Base-by-base conservation (phyloP, 2,888 invertebrate genomes). In the Lordiphosa andalusiaca region DNA sequence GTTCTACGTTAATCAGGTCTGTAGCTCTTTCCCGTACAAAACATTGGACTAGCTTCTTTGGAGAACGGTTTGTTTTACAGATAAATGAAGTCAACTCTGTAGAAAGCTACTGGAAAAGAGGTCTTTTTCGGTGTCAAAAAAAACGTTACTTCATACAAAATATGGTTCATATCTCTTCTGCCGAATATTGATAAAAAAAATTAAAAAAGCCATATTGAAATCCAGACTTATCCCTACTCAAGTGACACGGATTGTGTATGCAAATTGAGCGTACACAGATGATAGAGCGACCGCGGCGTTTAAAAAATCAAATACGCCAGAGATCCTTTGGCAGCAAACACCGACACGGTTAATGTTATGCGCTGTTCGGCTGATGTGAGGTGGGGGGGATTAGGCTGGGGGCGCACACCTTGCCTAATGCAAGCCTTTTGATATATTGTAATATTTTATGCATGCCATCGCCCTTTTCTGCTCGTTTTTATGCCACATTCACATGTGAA, bases 341-440 rank as follows among this genome's bases (percentile, higher is more conserved):
- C 12, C 10, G n/a, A 2, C 7, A 25, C 16, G 30, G 38, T 19
- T 19, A 25, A 36, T 39, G 47, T 40, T 10, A 12, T 16, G 49
- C n/a, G 38, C 13, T 1, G 30, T 30, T 10, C 30, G 7, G 30
- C 12, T 35, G 33, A 37, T 46, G 23, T 36, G 46, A 13, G 12
- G 10, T 30, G 33, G 41, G n/a, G 16, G 36, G 10, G 37, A 12
- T 25, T 16, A 30, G 23, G 41, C 46, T 10, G 23, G 19, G 40
- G 13, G 12, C 10, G 13, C 44, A 36, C 41, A 60, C 69, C 53
- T 67, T 67, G 67, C 67, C 67, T 72, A 70, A 70, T 54, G 61
- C 76, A 80, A 80, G 74, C 72, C 74, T 76, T 77, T 77, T 77
- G 72, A 80, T 71, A 71, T 69, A 74, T 76, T 73, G 67, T 68